Evolutionary conservation across 1,140 invertebrate genomes (phyloP), one percentile per base, ranked within the genome.

Genomic region (Pseudomyrmex dendroicus): DNA sequence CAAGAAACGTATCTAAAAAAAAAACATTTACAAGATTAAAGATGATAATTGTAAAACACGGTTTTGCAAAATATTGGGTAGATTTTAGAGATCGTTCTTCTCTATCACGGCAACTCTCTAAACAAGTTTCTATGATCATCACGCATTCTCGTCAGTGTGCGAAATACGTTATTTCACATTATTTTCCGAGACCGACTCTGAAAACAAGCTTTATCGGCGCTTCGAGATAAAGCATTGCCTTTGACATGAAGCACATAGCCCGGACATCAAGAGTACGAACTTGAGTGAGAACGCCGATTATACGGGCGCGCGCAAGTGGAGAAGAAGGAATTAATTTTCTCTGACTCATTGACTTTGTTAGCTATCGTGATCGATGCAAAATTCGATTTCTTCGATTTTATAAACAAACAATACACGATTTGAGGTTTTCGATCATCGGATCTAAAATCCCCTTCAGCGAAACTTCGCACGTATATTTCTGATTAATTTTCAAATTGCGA

Each of bases 241-340:
- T 72, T 86, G 86, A 87, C 86, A 72, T 87, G 68, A 66, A 87
- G 86, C 68, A 78, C 82, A 22, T 61, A n/a, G 5, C 35, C 22
- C 59, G 56, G 54, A 46, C 63, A 83, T 84, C 66, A 61, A 85
- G 68, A 74, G 84, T 48, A 59, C 66, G 73, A 87, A 77, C 66
- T 82, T 64, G 50, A 57, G 13, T 50, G 64, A 66, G 72, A 74
- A 84, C 61, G 56, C 67, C 57, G 25, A 17, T 54, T 10, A 66
- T 68, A 35, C 35, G 35, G 35, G 4, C 35, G 35, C 35, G 35
- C 35, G 35, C 48, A 62, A 62, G 57, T 46, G 46, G 52, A 84
- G 73, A 35, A 59, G 25, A 46, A 68, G 80, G n/a, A 80, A 73
- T 86, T 80, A 64, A 87, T 83, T 86, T 57, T 10, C 73, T 17